Percentiles rank a stretch among this genome's conserved stretches.
Conservation (phyloP, 92 coral and sea anemone species). For the Heliopora coerulea region DNA sequence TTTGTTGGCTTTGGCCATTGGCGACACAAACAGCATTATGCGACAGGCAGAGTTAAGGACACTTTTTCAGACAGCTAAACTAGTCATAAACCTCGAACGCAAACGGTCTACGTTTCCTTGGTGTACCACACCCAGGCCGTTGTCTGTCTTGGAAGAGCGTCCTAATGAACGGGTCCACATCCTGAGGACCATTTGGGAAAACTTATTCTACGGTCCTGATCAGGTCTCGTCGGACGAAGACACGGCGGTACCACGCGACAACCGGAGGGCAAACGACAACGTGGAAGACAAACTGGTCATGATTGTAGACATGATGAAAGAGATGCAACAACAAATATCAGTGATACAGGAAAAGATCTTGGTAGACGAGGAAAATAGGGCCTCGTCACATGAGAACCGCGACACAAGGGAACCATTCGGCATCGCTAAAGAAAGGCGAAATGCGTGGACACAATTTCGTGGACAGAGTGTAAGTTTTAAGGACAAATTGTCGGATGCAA, state of each 20-base stretch:
- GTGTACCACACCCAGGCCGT: not conserved
- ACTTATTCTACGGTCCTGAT: constrained; percentile 26
- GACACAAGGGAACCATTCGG: not conserved
- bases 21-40: constrained; percentile 23
- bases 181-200: constrained; percentile 12
- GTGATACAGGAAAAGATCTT: not conserved
- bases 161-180: constrained; percentile 13
- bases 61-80: constrained; percentile 27
- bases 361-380: too few species aligned
- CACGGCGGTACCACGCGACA: not conserved
- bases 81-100: constrained; percentile 31
- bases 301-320: constrained; percentile 3
- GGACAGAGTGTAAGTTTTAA: too few species aligned
- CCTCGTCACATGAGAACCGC: too few species aligned
- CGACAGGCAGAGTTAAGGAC: constrained; percentile 16
- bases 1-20: constrained; percentile 33
- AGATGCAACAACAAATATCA: not conserved
- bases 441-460: too few species aligned
- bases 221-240: not conserved
- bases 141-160: constrained; percentile 18
- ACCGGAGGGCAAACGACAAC: too few species aligned
- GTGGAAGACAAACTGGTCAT: too few species aligned
- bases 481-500: too few species aligned
- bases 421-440: not conserved
- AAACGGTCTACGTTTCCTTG: not conserved